Base-by-base conservation (phyloP, 2,888 invertebrate species). In the Acronicta leporina region DNA sequence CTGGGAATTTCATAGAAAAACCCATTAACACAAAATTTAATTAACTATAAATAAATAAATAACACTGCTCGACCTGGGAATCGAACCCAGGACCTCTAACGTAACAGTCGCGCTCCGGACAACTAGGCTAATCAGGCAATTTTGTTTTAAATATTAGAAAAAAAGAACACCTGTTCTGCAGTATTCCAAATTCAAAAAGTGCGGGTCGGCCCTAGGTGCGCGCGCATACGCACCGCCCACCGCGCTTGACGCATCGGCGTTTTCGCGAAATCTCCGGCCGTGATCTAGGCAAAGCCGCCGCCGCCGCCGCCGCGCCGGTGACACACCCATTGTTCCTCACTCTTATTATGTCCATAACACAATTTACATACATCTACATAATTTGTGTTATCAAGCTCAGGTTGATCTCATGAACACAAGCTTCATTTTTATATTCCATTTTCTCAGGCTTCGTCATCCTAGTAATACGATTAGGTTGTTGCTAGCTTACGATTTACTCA, bases 241-340 rank as follows among this genome's bases (percentile, higher is more conserved):
- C 27, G 62, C 45, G 62, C 53, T 70, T 79, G 79, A 79, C 79
- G 80, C 79, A 79, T 73, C 68, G 55, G 25, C 43, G 35, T 58
- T 79, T 68, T 53, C 54, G 52, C 70, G 77, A 78, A 77, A 77
- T 82, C 81, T 71, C 42, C 52, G 25, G n/a, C 58, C 20, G 13
- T 50, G 73, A 81, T 81, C 81, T 76, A 59, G 48, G 49, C 60
- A 75, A 75, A 76, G 78, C 14, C 38, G 61, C 80, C 79, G 80
- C 33, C 33, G 78, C 14, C 38, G 61, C 80, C 79, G 80, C 33
- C 33, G 33, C 33, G 11, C 75, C 63, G 46, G 64, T 83, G 81
- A 81, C 81, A 68, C 82, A 83, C 63, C 71, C 44, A 74, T 75
- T 71, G 78, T 79, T 64, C 56, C 55, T 42, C 54, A 65, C 61